These are phyloP conservation scores for Synanthedon andrenaeformis DNA, from an alignment of 2,888 invertebrate genomes.

Conservation along the genomic window DNA sequence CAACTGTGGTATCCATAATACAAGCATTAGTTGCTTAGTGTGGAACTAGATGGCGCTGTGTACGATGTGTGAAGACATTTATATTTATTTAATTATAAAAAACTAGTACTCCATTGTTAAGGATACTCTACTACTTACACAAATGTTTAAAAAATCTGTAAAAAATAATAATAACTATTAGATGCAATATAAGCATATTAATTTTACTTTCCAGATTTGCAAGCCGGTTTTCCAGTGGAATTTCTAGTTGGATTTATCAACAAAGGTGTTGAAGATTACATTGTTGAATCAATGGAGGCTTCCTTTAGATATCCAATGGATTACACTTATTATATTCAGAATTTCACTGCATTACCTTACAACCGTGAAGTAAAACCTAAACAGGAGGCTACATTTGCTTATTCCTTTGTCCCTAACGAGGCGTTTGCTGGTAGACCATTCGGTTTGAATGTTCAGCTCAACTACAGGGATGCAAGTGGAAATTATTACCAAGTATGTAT, in stretches of 20 bases:
- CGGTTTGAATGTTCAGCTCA: conserved; percentile 92
- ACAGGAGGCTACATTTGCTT: conserved; percentile 94
- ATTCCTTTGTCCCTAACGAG: conserved; percentile 95
- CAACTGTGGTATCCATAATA: too few relatives aligned
- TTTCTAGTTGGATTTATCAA: conserved; percentile 97
- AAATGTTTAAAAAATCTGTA: background rate
- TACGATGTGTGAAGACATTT: too few relatives aligned
- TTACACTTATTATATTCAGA: conserved; percentile 97
- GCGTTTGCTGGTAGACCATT: conserved; percentile 97
- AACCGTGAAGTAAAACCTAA: conserved; percentile 89
- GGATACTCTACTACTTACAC: conserved; percentile 1
- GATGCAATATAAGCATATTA: too few relatives aligned
- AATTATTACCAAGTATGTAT: conserved; percentile 69
- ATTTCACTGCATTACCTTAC: conserved; percentile 93
- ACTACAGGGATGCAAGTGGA: conserved; percentile 84
- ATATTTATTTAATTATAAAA: too few relatives aligned
- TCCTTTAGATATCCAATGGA: conserved; percentile 99
- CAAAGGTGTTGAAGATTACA: conserved; percentile 91
- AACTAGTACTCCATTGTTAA: conserved; percentile 1
- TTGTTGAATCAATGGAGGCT: conserved; percentile 93
- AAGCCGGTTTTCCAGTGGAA: conserved; percentile 92
- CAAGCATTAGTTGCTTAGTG: too few relatives aligned
- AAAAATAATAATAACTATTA: too few relatives aligned
- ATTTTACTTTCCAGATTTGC: conserved; percentile 75
- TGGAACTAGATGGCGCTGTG: too few relatives aligned